phyloP scores from a whole-genome alignment of 1,140 invertebrate genomes.

The Rhizoglyphus robini region DNA sequence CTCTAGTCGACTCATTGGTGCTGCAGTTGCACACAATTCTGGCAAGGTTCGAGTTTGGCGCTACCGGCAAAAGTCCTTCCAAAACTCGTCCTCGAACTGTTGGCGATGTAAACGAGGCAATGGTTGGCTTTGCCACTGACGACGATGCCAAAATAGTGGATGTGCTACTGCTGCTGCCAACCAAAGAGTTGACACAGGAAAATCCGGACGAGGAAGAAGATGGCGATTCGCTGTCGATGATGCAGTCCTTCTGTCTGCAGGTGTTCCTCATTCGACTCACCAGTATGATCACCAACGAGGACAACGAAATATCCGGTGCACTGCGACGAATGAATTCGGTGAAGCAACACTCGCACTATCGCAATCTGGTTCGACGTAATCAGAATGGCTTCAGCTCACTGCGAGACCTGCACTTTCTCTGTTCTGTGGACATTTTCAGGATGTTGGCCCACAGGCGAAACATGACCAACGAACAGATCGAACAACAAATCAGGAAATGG shows the following conservation, averaged over 20 bases:
- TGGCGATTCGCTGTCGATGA: slow-evolving; percentile 4
- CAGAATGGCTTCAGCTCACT: not conserved
- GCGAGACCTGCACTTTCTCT: not conserved
- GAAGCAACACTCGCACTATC: not conserved
- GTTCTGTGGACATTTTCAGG: not conserved
- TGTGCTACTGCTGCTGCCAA: slow-evolving; percentile 1
- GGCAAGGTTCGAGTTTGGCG: not conserved
- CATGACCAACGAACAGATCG: not conserved
- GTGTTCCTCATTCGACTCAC: slow-evolving; percentile 5
- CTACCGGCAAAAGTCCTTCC: not conserved
- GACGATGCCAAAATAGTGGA: not conserved
- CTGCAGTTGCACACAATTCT: not conserved
- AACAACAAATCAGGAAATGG: not conserved
- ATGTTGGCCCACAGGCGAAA: not conserved
- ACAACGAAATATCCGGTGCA: not conserved
- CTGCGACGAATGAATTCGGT: not conserved
- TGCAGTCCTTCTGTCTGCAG: slow-evolving; percentile 7
- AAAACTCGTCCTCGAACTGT: not conserved
- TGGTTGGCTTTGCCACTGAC: not conserved
- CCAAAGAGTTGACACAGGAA: not conserved
- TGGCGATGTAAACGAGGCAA: not conserved
- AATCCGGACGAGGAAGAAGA: not conserved
- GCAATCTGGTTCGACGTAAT: not conserved
- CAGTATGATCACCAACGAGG: not conserved
- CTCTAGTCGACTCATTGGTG: slow-evolving; percentile 2